Base-by-base conservation (phyloP, 2,888 invertebrate genomes). In the Xanthorhoe spadicearia region DNA sequence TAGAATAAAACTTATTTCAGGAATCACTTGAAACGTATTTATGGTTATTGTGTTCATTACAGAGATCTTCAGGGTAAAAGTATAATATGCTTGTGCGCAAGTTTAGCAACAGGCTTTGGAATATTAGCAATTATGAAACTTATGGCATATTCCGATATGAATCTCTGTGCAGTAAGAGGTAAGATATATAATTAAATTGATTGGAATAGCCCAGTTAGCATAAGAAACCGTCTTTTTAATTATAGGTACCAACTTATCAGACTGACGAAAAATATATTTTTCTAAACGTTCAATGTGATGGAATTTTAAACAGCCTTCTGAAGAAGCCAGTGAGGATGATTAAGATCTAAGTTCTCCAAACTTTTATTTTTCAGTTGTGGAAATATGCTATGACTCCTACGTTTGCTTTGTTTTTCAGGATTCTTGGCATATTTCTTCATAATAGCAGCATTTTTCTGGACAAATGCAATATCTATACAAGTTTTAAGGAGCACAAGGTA, bases 391-490 rank as follows among this genome's bases (percentile, higher is more conserved):
- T 23, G 23, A 23, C 23, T 23, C n/a, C n/a, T n/a, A n/a, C n/a
- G n/a, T n/a, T n/a, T 38, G 0, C 7, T 46, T 59, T 68, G 49
- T 61, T 71, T 79, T 90, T 71, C 87, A 95, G 95, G 93, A 9
- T 94, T 94, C 78, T 56, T 93, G 18, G 81, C 92, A 3, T 95
- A 95, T 75, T 95, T 92, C 78, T 94, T 94, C 68, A 89, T 95
- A 71, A 78, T 95, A 61, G 91, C 94, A 0, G 92, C 94, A 50
- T 96, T 96, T 81, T 95, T 95, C 79, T 96, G 96, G 96, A 84
- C 95, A 65, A 95, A 95, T 78, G 88, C 95, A n/a, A 94, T 95
- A 61, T 93, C 95, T 1, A 94, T 96, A 79, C 95, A 96, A 79
- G 94, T 96, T 52, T 94, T 96, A 89, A 87, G 93, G 77, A 91